Percentiles rank a stretch among this genome's conserved stretches.
Evolutionary conservation across 2,113 vertebrate genomes (phyloP).

Genomic region (Nycticebus coucang): DNA sequence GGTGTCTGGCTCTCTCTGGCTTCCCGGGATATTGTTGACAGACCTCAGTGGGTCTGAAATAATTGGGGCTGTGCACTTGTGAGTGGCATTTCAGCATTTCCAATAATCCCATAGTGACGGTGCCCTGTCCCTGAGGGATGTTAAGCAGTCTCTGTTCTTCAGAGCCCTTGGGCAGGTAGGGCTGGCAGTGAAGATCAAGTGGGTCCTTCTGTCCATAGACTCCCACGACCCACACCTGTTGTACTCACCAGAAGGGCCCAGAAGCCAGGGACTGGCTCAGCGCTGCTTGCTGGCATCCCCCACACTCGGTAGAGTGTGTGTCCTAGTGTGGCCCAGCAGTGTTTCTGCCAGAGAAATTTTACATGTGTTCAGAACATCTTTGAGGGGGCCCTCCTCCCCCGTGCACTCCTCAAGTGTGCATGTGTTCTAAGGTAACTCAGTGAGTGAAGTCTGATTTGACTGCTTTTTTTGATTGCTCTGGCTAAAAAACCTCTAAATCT

Average conservation of each 20-base stretch:
- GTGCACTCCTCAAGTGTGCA: neutral
- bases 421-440: neutral
- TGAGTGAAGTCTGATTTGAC: neutral
- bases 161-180: neutral
- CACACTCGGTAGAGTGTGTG: neutral
- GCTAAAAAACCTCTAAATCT: too few relatives aligned
- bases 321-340: neutral
- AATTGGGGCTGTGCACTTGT: neutral
- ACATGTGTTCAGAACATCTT: neutral
- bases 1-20: neutral
- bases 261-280: neutral
- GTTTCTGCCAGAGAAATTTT: neutral
- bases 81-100: neutral
- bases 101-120: fast-evolving
- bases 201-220: neutral
- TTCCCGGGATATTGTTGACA: neutral
- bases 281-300: neutral
- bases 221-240: neutral
- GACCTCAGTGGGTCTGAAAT: neutral
- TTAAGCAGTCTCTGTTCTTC: neutral
- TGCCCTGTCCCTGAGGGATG: neutral
- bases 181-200: neutral
- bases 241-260: too few relatives aligned
- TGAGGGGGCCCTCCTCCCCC: too few relatives aligned
- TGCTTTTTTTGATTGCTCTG: neutral